Evolutionary conservation across 1,140 invertebrate species (phyloP).

Genomic region (Cotesia glomerata): DNA sequence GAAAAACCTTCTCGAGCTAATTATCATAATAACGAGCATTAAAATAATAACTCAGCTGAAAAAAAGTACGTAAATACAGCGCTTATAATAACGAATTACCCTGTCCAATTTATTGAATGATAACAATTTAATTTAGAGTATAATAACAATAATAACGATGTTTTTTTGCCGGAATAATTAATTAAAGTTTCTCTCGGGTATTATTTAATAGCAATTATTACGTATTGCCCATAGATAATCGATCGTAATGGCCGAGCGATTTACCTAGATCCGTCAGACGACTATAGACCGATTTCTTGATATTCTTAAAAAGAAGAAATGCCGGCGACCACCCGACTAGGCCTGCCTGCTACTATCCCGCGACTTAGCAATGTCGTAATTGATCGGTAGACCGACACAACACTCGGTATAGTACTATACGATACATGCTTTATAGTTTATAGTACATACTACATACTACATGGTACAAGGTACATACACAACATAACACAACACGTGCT

Average conservation of each 20-base stretch:
- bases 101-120: neutral
- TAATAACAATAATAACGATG: neutral
- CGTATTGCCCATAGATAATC: slow-evolving; percentile 25
- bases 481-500: neutral
- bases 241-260: slow-evolving; percentile 16
- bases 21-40: too few relatives aligned
- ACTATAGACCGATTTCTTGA: slow-evolving; percentile 9
- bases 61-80: too few relatives aligned
- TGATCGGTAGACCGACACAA: neutral
- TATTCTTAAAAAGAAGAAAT: slow-evolving; percentile 12
- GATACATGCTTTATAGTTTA: neutral
- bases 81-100: too few relatives aligned
- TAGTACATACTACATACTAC: neutral
- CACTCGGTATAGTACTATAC: neutral
- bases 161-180: slow-evolving; percentile 6
- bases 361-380: neutral
- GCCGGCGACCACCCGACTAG: neutral
- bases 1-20: too few relatives aligned
- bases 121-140: neutral
- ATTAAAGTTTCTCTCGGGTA: slow-evolving; percentile 1
- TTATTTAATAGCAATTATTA: slow-evolving; percentile 24
- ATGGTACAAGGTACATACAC: neutral
- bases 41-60: too few relatives aligned
- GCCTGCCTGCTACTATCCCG: neutral
- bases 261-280: slow-evolving; percentile 20